These are phyloP conservation scores for Pantherophis vulpinus DNA, from an alignment of 2,797 vertebrate genomes.

Conservation along the genomic window DNA sequence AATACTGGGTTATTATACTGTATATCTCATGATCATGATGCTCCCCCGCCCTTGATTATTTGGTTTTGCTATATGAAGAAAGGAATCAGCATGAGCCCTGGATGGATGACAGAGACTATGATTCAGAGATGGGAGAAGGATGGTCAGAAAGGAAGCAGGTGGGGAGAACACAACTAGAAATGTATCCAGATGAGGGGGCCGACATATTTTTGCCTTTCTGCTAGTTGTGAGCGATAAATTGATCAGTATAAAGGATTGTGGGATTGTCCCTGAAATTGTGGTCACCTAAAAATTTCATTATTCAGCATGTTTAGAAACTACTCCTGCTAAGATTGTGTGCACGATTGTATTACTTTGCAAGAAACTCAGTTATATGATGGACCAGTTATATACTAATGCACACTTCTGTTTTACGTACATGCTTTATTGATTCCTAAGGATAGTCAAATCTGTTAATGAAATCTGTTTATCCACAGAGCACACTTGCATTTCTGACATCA, in stretches of 20 bases:
- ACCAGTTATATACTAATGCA: neutral
- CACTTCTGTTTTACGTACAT: neutral
- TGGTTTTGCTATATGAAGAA: neutral
- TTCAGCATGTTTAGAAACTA: neutral
- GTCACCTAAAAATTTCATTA: neutral
- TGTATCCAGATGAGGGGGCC: neutral
- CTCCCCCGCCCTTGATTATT: neutral
- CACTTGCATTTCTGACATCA: neutral
- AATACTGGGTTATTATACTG: accelerated
- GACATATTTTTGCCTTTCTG: neutral
- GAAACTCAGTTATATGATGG: neutral
- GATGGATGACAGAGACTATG: neutral
- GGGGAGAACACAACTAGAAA: neutral
- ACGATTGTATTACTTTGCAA: neutral
- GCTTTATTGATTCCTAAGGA: neutral
- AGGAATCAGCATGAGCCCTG: neutral
- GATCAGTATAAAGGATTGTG: neutral
- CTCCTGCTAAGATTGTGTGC: neutral
- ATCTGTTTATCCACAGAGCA: neutral
- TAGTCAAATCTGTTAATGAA: neutral
- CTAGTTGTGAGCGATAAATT: neutral
- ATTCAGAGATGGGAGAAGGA: neutral
- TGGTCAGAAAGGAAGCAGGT: neutral
- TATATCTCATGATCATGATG: too few relatives aligned
- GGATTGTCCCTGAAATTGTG: neutral